phyloP scores from a whole-genome alignment of 2,797 vertebrate species.

The Kryptopterus vitreolus region DNA sequence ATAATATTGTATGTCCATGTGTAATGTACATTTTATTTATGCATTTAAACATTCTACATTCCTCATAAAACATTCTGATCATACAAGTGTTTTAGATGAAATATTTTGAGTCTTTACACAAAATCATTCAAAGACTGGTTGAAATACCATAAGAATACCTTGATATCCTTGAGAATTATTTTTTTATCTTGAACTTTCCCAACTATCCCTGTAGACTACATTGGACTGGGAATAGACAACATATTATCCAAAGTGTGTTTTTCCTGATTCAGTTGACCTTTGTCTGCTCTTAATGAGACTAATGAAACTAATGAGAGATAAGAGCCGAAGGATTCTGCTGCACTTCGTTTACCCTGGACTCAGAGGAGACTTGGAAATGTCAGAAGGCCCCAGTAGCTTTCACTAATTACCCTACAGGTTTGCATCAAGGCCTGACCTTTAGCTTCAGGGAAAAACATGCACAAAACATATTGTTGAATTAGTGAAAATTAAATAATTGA shows the following conservation, averaged over 20 bases:
- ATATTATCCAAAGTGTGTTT: conserved; percentile 38
- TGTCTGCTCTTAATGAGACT: conserved; percentile 17
- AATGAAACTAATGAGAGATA: conserved; percentile 59
- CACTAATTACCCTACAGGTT: conserved; percentile 44
- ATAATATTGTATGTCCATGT: no score
- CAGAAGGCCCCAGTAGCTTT: conserved; percentile 60
- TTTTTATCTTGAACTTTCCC: conserved; percentile 30
- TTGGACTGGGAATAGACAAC: conserved; percentile 58
- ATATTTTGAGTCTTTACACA: neutral
- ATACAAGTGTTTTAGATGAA: neutral
- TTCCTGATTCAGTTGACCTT: conserved; percentile 62
- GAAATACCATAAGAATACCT: no score
- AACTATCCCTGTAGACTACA: conserved; percentile 48
- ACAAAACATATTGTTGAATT: neutral
- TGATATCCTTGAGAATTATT: neutral
- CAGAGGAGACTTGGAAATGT: conserved; percentile 63
- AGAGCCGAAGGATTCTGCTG: neutral
- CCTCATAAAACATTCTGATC: no score
- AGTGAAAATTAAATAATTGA: no score
- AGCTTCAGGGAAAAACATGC: conserved; percentile 33
- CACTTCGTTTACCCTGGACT: conserved; percentile 39
- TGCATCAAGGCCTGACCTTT: neutral
- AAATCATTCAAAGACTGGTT: neutral
- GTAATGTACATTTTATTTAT: neutral
- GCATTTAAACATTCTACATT: neutral